Evolutionary conservation across 2,113 vertebrate species (phyloP).

Genomic region (Salvator merianae): DNA sequence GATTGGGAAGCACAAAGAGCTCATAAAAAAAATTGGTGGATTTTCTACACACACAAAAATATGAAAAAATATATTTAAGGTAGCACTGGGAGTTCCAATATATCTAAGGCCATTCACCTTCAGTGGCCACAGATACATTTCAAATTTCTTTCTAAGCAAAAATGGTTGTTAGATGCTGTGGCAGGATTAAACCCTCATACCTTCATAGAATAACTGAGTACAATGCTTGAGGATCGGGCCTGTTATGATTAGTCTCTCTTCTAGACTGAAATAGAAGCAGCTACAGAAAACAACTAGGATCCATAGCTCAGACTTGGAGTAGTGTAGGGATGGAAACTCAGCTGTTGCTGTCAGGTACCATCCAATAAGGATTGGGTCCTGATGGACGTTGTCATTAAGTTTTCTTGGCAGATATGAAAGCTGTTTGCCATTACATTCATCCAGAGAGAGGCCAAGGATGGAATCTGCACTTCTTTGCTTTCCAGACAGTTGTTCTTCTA

Average conservation of each 20-base stretch:
- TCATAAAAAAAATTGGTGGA: not conserved
- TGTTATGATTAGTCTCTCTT: not conserved
- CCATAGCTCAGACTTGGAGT: not conserved
- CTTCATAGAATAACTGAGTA: not conserved
- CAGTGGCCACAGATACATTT: not conserved
- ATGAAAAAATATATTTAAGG: not conserved
- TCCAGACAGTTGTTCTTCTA: too few species aligned
- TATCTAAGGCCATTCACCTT: slow-evolving; percentile 1
- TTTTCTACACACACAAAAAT: slow-evolving; percentile 25
- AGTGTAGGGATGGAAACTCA: not conserved
- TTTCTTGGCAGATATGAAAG: too few species aligned
- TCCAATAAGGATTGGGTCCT: too few species aligned
- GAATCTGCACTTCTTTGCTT: too few species aligned
- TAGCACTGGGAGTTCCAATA: not conserved
- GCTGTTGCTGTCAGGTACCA: too few species aligned
- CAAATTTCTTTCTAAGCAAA: not conserved
- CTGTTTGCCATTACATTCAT: too few species aligned
- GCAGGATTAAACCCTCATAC: not conserved
- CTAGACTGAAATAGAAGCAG: not conserved
- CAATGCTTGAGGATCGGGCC: not conserved
- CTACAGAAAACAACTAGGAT: not conserved
- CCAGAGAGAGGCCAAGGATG: too few species aligned
- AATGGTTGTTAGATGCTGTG: not conserved
- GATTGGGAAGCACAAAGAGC: not conserved
- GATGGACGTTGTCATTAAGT: too few species aligned